Base-by-base conservation (phyloP, 2,888 invertebrate species). In the Limnephilus marmoratus region DNA sequence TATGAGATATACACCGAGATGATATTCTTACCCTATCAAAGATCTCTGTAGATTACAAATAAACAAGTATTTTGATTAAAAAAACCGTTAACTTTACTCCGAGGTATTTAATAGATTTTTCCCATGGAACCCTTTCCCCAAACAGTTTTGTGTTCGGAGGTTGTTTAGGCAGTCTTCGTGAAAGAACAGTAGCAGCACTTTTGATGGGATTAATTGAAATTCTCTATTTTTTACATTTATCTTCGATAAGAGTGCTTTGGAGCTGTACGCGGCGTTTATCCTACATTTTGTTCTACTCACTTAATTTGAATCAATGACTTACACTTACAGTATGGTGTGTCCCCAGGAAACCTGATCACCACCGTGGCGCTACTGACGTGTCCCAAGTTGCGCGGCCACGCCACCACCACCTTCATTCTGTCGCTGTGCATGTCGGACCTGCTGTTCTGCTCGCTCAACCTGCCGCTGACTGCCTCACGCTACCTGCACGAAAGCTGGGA, bases 371-470 rank as follows among this genome's bases (percentile, higher is more conserved):
- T 98, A 92, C 95, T 98, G 81, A 97, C 97, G 95, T 98, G 98
- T 94, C 97, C 97, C 9, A 98, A 98, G 95, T 96, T 98, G 90
- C 96, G 98, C 49, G 96, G 97, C 18, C 98, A 98, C 95, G 98
- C 98, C 90, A 98, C 98, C 1, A 98, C 98, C 5, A 98, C 98
- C 94, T 98, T 98, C 95, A 98, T 98, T 68, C 96, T 98, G 93
- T 98, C 98, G 24, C 96, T 98, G 86, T 98, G 98, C 95, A 97
- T 98, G 94, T 98, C 98, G 1, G 98, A 98, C 95, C 96, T 98
- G 91, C 96, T 98, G 92, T 98, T 98, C 96, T 98, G 98, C 95
- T 96, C 97, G 93, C 97, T 98, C 94, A 98, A 98, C 95, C 96
- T 98, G 94, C 98, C 98, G 0, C 96, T 98, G 93, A 98, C 98